A percentile compares a stretch with the other conserved stretches of the same genome.
phyloP scores from a whole-genome alignment of 2,797 vertebrate species.

The Eulemur rubriventer region DNA sequence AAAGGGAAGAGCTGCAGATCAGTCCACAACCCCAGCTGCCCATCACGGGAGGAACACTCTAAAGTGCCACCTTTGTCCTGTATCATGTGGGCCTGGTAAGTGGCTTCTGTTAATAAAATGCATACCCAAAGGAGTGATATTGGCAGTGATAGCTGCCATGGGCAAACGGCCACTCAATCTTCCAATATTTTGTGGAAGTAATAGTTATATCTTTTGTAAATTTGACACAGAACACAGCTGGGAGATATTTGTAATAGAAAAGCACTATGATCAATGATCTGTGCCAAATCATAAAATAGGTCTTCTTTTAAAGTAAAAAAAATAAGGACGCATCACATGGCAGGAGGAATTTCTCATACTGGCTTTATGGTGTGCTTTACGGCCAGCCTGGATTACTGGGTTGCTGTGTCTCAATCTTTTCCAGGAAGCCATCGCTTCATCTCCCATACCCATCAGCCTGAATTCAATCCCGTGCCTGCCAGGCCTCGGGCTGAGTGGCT shows the following conservation, averaged over 20 bases:
- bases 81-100: background rate
- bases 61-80: background rate
- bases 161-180: conserved; percentile 44
- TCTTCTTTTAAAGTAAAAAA: conserved; percentile 66
- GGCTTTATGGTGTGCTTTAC: conserved; percentile 51
- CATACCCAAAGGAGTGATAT: background rate
- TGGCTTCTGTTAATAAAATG: background rate
- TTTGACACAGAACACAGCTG: conserved; percentile 70
- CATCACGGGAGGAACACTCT: background rate
- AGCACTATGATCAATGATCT: conserved; percentile 63
- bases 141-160: conserved; percentile 31
- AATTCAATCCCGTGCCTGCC: conserved; percentile 77
- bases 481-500: conserved; percentile 78
- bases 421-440: conserved; percentile 47
- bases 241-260: conserved; percentile 64
- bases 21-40: background rate
- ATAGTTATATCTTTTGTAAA: conserved; percentile 59
- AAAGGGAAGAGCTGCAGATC: background rate
- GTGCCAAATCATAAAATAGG: conserved; percentile 69
- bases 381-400: conserved; percentile 46
- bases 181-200: conserved; percentile 65
- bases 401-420: conserved; percentile 57
- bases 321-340: conserved; percentile 24
- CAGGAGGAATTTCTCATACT: conserved; percentile 46
- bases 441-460: conserved; percentile 62